These are phyloP conservation scores for Epizoanthus ramosus DNA, from an alignment of 92 coral and sea anemone genomes.

Conservation along the genomic window DNA sequence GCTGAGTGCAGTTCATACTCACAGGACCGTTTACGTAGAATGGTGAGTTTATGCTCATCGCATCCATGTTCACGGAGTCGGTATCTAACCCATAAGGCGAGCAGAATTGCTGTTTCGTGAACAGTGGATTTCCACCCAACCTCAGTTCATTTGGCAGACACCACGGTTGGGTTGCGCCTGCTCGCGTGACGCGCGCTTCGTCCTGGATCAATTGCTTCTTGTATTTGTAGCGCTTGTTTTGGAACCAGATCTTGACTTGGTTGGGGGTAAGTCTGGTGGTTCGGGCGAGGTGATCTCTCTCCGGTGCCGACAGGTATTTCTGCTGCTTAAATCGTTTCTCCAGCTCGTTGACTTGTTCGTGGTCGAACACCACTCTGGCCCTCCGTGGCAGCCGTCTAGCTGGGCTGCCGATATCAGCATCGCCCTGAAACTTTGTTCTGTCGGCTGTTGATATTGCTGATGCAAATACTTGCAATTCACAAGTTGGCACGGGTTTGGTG, in stretches of 20 bases:
- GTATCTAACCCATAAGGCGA: slow-evolving; percentile 55
- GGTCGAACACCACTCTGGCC: slow-evolving; percentile 94
- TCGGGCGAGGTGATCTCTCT: slow-evolving; percentile 93
- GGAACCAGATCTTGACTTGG: slow-evolving; percentile 99
- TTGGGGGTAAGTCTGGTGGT: slow-evolving; percentile 91
- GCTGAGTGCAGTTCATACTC: slow-evolving; percentile 76
- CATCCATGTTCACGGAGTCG: slow-evolving; percentile 88
- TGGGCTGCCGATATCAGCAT: slow-evolving; percentile 79
- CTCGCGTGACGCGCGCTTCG: slow-evolving; percentile 68
- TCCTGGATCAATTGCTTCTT: slow-evolving; percentile 93
- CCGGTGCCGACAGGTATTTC: slow-evolving; percentile 98
- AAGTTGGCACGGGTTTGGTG: slow-evolving; percentile 56
- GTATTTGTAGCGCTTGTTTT: slow-evolving; percentile 97
- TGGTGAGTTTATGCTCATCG: slow-evolving; percentile 47
- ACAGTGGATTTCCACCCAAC: slow-evolving; percentile 86
- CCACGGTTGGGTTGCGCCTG: slow-evolving; percentile 83
- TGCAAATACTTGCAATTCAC: slow-evolving; percentile 69
- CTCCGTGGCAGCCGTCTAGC: slow-evolving; percentile 86
- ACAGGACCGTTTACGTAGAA: slow-evolving; percentile 71
- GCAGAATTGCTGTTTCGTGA: slow-evolving; percentile 80
- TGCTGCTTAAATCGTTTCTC: slow-evolving; percentile 97
- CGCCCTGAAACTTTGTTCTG: slow-evolving; percentile 60
- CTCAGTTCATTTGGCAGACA: slow-evolving; percentile 91
- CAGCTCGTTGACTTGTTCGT: slow-evolving; percentile 95
- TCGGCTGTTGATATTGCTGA: slow-evolving; percentile 67